Evolutionary conservation across 2,888 invertebrate genomes (phyloP).

Genomic region (Phanerotoma sp.): DNA sequence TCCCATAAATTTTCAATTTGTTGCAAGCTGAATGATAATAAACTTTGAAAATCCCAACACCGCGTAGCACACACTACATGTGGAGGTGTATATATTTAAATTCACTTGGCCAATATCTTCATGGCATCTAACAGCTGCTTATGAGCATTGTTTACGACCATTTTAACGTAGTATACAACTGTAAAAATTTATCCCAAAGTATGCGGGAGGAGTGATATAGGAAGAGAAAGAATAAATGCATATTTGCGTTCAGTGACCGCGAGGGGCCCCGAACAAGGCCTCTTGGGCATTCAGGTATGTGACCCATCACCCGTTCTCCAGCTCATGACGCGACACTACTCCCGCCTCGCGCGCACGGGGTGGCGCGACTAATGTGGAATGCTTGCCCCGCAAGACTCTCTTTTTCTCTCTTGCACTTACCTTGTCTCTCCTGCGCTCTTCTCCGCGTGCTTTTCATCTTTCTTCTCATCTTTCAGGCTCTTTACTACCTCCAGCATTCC

Average conservation of each 20-base stretch:
- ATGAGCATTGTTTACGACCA: slow-evolving; percentile 8
- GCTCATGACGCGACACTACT: slow-evolving; percentile 14
- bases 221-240: slow-evolving; percentile 1
- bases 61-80: too few species aligned
- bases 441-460: too few species aligned
- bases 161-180: neutral
- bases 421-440: neutral
- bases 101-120: slow-evolving; percentile 12
- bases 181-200: neutral
- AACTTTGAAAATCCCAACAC: too few species aligned
- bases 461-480: too few species aligned
- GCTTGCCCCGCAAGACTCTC: neutral
- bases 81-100: neutral
- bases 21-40: too few species aligned
- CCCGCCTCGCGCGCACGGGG: slow-evolving; percentile 7
- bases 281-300: slow-evolving; percentile 14
- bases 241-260: slow-evolving; percentile 18
- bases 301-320: slow-evolving; percentile 15
- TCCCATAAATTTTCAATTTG: too few species aligned
- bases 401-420: neutral
- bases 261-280: neutral
- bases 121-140: slow-evolving; percentile 1
- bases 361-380: slow-evolving; percentile 18
- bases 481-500: neutral
- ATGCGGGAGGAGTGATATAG: neutral